These are phyloP conservation scores for Hiodon alosoides DNA, from an alignment of 2,113 vertebrate species.

Conservation along the genomic window DNA sequence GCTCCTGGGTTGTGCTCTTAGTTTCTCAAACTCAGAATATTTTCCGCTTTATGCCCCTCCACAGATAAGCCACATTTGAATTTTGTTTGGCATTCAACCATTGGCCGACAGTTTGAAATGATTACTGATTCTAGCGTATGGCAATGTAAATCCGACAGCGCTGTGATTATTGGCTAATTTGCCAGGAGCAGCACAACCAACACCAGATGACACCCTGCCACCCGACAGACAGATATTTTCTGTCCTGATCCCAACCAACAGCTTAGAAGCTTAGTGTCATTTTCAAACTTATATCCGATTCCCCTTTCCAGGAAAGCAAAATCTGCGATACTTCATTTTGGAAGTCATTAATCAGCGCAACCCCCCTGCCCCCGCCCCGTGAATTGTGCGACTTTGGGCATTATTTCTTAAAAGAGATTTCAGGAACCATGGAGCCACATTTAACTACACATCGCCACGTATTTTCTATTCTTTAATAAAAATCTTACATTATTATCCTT, in stretches of 20 bases:
- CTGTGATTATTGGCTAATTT: slow-evolving; percentile 20
- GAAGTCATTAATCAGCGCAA: slow-evolving; percentile 12
- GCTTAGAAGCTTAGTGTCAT: slow-evolving; percentile 29
- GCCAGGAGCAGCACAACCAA: slow-evolving; percentile 12
- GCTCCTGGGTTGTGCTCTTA: neutral
- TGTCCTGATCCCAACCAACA: slow-evolving; percentile 13
- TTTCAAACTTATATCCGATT: slow-evolving; percentile 3
- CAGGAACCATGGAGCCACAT: neutral
- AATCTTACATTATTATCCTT: no score
- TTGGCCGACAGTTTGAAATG: slow-evolving; percentile 25
- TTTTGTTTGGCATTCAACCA: slow-evolving; percentile 13
- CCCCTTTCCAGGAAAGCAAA: slow-evolving; percentile 1
- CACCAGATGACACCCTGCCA: neutral
- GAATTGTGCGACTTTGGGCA: neutral
- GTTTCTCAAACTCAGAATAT: slow-evolving; percentile 19
- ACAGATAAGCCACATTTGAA: slow-evolving; percentile 25
- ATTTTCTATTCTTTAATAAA: no score
- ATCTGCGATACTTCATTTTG: neutral
- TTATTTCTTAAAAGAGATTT: slow-evolving; percentile 4
- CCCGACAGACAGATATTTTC: slow-evolving; percentile 14
- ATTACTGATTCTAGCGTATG: slow-evolving; percentile 20
- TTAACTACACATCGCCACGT: no score
- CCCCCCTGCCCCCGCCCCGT: neutral
- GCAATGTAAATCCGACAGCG: slow-evolving; percentile 25
- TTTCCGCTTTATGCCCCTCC: slow-evolving; percentile 11